Evolutionary conservation across 1,140 invertebrate genomes (phyloP), one percentile per base, ranked within the genome.

Genomic region (Mamestra configurata): DNA sequence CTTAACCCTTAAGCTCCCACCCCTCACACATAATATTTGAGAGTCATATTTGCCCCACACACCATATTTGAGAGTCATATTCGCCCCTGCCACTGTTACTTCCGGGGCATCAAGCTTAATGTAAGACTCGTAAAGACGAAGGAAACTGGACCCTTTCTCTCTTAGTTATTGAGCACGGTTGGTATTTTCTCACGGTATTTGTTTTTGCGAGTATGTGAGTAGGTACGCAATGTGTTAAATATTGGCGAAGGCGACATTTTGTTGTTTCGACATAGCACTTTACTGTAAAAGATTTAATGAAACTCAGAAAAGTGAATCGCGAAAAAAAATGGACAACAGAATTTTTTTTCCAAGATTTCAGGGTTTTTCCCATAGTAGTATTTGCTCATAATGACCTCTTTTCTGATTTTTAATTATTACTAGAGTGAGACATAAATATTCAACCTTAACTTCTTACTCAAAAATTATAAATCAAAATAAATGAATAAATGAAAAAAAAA

Each of bases 61-160:
- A 40, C 1, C 64, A 79, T 79, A 79, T 51, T 57, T 51, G 68
- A 49, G 5, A 43, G 24, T 71, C 46, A 71, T 71, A 53, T 71
- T 71, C 31, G n/a, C 46, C 68, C 46, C 49, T 53, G 24, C 22
- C 66, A 61, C 0, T 22, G 35, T 64, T 72, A 79, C 40, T 79
- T 57, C 49, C 68, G 40, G 15, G 13, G 24, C 49, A 79, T 79
- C 77, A 55, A 10, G 18, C 46, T 79, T 79, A 79, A 79, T 79
- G 66, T 59, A 24, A 20, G 11, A 46, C 66, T 79, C 66, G 24
- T 79, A 49, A 71, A 79, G 49, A 24, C 43, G 37, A 68, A 51
- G 68, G 75, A 31, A 71, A 7, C 46, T 71, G 68, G 68, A 51
- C 49, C 46, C 24, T 40, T 53, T 53, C 22, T 24, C 46, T n/a